Conservation (phyloP, 2,113 vertebrate genomes). For the Mustela nigripes region DNA sequence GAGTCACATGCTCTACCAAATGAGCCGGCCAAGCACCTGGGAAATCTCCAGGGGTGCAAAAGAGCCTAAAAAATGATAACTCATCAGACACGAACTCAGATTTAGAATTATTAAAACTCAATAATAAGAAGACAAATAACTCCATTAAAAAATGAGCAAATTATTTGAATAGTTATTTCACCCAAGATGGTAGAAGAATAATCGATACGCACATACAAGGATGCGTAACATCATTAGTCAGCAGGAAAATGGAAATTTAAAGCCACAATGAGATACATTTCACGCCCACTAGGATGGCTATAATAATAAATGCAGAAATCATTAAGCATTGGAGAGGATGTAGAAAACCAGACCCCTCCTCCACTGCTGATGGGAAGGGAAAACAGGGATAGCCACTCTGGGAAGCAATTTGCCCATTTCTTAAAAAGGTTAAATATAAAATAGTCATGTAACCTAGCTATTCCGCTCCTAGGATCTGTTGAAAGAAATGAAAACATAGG, state of each 20-base stretch:
- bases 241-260: neutral
- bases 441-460: neutral
- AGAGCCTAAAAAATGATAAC: too few relatives aligned
- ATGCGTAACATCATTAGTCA: neutral
- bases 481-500: neutral
- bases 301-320: neutral
- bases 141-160: neutral
- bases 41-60: too few relatives aligned
- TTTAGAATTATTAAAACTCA: neutral
- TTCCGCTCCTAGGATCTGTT: neutral
- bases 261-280: neutral
- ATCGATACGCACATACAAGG: neutral
- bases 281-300: neutral
- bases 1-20: neutral
- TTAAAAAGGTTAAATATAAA: neutral
- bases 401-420: neutral
- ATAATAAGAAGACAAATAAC: neutral
- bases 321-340: neutral
- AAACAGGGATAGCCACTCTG: neutral
- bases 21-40: neutral
- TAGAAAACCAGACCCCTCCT: neutral
- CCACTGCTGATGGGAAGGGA: neutral
- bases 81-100: neutral
- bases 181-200: neutral
- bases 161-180: neutral